Base-by-base conservation (phyloP, 2,113 vertebrate species). In the Phylloscopus trochilus region DNA sequence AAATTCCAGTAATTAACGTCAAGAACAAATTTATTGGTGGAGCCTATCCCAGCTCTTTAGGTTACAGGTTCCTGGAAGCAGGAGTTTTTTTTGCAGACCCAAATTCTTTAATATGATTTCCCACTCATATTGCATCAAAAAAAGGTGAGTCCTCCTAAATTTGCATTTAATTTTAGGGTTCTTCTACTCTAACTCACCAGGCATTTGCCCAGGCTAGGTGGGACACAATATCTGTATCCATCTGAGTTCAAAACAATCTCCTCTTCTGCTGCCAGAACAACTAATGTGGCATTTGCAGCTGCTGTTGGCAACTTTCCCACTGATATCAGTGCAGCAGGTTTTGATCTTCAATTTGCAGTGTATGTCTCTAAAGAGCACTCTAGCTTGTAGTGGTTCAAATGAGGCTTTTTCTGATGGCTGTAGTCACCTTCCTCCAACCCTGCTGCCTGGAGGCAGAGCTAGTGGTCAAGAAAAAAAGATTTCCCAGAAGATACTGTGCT, bases 341-440 rank as follows among this genome's bases (percentile, higher is more conserved):
- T 93, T 80, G 59, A 77, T 94, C 92, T 88, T 90, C 83, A 81
- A 66, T 88, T 90, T 92, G 72, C 30, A 49, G 22, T 18, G 26
- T 2, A 2, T 80, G 43, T 77, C 73, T 55, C 35, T 85, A 59
- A 83, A 70, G 64, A 87, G 23, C 39, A 85, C 21, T 41, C 17
- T 39, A 44, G 20, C 56, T 81, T 78, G 16, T 17, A 33, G 26
- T 73, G 35, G 47, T 58, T 92, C 33, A 31, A 44, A 58, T n/a
- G 33, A 77, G 55, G 26, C 33, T 44, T 88, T 91, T 67, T 88
- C 52, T 68, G 79, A 58, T 0, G 19, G 27, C 35, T 60, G 53
- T 39, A 75, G 35, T 3, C 7, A 8, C 37, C 43, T 74, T 88
- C 47, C 55, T 56, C 56, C 33, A 46, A 15, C n/a, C 35, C n/a